Base-by-base conservation (phyloP, 2,113 vertebrate genomes). In the Silurus asotus region DNA sequence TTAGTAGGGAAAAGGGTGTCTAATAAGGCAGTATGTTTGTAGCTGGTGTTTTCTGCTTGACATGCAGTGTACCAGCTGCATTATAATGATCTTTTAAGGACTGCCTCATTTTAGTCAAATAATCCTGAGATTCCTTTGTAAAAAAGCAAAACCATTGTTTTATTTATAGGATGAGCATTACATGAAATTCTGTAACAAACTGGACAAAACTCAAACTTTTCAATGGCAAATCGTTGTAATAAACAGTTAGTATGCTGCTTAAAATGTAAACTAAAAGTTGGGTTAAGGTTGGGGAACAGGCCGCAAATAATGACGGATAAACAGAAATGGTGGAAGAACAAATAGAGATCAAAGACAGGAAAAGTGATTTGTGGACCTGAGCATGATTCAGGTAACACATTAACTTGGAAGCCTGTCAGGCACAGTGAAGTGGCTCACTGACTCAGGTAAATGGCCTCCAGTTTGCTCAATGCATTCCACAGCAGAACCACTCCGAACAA, bases 401-500 rank as follows among this genome's bases (percentile, higher is more conserved):
- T 84, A 84, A 84, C 83, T 62, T 58, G 83, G 65, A 37, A 55
- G 37, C 45, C 72, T 72, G 69, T 85, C 83, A 65, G 61, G 58
- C 70, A 82, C 70, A 65, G 53, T 45, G 25, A n/a, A 83, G 80
- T 23, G 65, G 56, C 51, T n/a, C 37, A 67, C 17, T 5, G 28
- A 69, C 25, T 53, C 1, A 2, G 51, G 28, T 56, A 69, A 85
- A 79, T 17, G 51, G 62, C 51, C 75, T 84, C 64, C 25, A 11
- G 48, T 62, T n/a, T 64, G 48, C 56, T 76, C 13, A 78, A 53
- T 17, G 49, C 48, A 45, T 67, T 67, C 15, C 48, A n/a, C 11
- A 58, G 84, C 59, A 45, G 5, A 45, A 56, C 74, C 59, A 64
- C 20, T 28, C 13, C 0, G 17, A 53, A 84, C 10, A 45, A 6